These are phyloP conservation scores for Varanus salvator DNA, from an alignment of 2,113 vertebrate genomes.

Conservation along the genomic window DNA sequence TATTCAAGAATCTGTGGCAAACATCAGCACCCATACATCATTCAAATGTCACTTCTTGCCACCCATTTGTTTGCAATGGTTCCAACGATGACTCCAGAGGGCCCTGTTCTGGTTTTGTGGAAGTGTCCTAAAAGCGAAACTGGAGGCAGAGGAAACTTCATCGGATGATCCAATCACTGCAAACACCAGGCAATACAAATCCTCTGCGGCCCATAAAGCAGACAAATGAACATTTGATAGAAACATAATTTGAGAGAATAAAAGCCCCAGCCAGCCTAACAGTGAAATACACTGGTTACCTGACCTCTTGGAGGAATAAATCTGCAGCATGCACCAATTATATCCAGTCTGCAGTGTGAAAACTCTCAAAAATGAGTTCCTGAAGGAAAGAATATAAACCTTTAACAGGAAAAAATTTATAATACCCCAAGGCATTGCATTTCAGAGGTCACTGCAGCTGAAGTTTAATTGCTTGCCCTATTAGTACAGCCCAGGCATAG, in stretches of 20 bases:
- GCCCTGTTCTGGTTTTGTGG: not conserved
- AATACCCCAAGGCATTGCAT: conserved; percentile 2
- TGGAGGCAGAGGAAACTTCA: conserved; percentile 26
- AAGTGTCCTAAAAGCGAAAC: conserved; percentile 20
- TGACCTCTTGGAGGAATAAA: conserved; percentile 69
- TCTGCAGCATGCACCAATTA: conserved; percentile 59
- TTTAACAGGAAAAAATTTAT: conserved; percentile 47
- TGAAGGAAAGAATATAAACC: conserved; percentile 55
- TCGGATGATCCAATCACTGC: conserved; percentile 23
- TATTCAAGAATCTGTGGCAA: not conserved
- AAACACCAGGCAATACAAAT: conserved; percentile 35
- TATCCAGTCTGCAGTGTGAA: conserved; percentile 43
- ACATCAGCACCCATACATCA: not conserved
- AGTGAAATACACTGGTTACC: conserved; percentile 67
- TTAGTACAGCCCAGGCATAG: conserved; percentile 26
- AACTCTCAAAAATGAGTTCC: conserved; percentile 33
- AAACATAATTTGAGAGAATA: conserved; percentile 68
- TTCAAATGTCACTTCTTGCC: not conserved
- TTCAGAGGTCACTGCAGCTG: conserved; percentile 49
- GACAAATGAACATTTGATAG: conserved; percentile 73
- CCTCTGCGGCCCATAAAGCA: conserved; percentile 60
- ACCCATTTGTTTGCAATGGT: not conserved
- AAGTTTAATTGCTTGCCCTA: conserved; percentile 54
- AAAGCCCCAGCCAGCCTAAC: conserved; percentile 53
- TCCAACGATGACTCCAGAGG: not conserved